A percentile compares a stretch with the other conserved stretches of the same genome.
Evolutionary conservation across 2,113 vertebrate species (phyloP).

Genomic region (Mobula hypostoma): DNA sequence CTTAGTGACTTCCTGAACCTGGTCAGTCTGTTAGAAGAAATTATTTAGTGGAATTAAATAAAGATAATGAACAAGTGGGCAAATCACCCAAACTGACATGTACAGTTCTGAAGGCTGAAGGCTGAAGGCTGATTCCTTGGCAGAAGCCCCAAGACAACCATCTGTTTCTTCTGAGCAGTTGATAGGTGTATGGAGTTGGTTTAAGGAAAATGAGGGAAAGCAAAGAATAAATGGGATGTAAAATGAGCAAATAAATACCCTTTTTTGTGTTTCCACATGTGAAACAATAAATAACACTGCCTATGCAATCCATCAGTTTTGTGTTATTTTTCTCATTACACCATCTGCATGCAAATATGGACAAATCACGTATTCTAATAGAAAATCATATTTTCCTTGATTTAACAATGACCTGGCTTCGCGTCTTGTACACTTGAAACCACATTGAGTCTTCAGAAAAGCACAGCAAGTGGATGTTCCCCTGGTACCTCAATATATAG

Average conservation of each 20-base stretch:
- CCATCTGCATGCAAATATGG: not conserved
- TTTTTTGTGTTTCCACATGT: not conserved
- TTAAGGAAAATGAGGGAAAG: no score
- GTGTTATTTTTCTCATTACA: slow-evolving; percentile 12
- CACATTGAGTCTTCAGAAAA: not conserved
- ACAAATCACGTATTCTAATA: not conserved
- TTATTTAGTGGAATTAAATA: not conserved
- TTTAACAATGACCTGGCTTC: not conserved
- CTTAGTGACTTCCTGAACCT: not conserved
- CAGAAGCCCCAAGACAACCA: not conserved
- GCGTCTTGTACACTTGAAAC: not conserved
- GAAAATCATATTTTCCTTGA: not conserved
- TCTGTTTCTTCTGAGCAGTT: not conserved
- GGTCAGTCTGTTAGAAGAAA: not conserved
- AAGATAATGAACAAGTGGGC: not conserved
- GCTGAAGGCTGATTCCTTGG: not conserved
- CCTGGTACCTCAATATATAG: not conserved
- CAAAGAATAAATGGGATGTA: not conserved
- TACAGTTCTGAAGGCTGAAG: not conserved
- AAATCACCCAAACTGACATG: not conserved
- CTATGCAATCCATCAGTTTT: slow-evolving; percentile 9
- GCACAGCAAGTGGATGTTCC: not conserved
- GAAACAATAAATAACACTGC: slow-evolving; percentile 20
- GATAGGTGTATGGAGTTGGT: not conserved
- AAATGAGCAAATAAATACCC: not conserved